phyloP scores from a whole-genome alignment of 2,797 vertebrate species.

The Enteromius trimaculatus region DNA sequence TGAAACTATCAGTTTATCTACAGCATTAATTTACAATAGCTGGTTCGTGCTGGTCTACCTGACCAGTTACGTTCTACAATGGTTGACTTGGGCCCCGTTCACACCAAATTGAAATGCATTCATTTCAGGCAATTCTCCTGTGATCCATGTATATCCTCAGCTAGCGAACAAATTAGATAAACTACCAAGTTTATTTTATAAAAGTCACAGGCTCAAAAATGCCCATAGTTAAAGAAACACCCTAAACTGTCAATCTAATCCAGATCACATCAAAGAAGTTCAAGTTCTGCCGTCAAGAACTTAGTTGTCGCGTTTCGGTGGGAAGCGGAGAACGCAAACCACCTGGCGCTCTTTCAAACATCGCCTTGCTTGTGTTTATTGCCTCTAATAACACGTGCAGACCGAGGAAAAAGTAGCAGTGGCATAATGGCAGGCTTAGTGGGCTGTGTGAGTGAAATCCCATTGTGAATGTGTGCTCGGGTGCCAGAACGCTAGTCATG shows the following conservation, averaged over 20 bases:
- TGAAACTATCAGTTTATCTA: not conserved
- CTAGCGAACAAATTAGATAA: not conserved
- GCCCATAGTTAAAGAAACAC: not conserved
- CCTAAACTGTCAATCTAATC: constrained; percentile 62
- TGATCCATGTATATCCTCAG: not conserved
- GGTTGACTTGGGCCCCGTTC: not conserved
- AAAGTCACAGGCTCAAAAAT: not conserved
- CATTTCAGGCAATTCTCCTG: not conserved
- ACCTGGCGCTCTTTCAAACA: constrained; percentile 40
- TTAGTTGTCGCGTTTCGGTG: constrained; percentile 38
- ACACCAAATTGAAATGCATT: not conserved
- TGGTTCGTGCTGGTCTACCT: not conserved
- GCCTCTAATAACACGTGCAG: constrained; percentile 74
- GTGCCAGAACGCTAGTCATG: constrained; percentile 66
- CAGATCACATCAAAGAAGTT: constrained; percentile 73
- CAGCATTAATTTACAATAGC: constrained; percentile 2
- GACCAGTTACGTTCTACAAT: not conserved
- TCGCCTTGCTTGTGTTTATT: constrained; percentile 70
- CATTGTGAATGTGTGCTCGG: constrained; percentile 53
- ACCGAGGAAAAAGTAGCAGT: constrained; percentile 67
- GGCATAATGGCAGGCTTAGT: constrained; percentile 68
- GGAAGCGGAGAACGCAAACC: constrained; percentile 10
- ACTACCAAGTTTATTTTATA: not conserved
- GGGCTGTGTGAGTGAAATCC: constrained; percentile 69
- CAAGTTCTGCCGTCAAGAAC: constrained; percentile 60